phyloP scores from a whole-genome alignment of 2,797 vertebrate genomes.

The Bovichtus diacanthus region DNA sequence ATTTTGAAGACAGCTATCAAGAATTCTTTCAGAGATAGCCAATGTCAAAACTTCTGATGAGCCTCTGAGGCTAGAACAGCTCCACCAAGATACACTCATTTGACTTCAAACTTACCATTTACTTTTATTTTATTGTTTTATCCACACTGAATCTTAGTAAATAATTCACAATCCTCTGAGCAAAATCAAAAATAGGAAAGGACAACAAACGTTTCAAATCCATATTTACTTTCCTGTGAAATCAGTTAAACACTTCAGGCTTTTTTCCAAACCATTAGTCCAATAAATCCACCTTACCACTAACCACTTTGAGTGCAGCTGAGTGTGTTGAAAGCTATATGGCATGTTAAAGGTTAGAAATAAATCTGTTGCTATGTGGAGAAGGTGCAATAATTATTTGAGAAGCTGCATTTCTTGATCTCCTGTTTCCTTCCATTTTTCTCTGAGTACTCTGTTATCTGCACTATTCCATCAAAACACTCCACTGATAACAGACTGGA shows the following conservation, averaged over 20 bases:
- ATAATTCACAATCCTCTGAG: conserved; percentile 11
- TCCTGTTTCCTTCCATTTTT: conserved; percentile 87
- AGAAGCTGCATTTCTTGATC: conserved; percentile 89
- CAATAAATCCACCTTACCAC: conserved; percentile 39
- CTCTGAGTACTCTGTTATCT: conserved; percentile 91
- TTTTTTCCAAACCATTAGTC: conserved; percentile 57
- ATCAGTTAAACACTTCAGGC: conserved; percentile 48
- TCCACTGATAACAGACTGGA: conserved; percentile 91
- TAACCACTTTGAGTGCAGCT: conserved; percentile 24
- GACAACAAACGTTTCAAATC: conserved; percentile 42
- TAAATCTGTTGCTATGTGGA: conserved; percentile 90
- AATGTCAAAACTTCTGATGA: conserved; percentile 20
- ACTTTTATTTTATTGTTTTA: not conserved
- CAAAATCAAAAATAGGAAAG: conserved; percentile 40
- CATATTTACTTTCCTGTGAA: conserved; percentile 52
- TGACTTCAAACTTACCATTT: conserved; percentile 1
- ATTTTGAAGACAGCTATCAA: conserved; percentile 28
- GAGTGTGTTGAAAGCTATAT: conserved; percentile 68
- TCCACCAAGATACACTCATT: not conserved
- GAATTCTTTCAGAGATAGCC: conserved; percentile 13
- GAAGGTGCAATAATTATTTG: conserved; percentile 93
- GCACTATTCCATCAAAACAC: conserved; percentile 93
- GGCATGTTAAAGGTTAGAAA: conserved; percentile 89
- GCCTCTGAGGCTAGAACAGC: conserved; percentile 1
- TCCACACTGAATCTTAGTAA: conserved; percentile 9